A percentile compares a stretch with the other conserved stretches of the same genome.
Evolutionary conservation across 2,888 invertebrate species (phyloP).

Genomic region (Drosophila ustulata): DNA sequence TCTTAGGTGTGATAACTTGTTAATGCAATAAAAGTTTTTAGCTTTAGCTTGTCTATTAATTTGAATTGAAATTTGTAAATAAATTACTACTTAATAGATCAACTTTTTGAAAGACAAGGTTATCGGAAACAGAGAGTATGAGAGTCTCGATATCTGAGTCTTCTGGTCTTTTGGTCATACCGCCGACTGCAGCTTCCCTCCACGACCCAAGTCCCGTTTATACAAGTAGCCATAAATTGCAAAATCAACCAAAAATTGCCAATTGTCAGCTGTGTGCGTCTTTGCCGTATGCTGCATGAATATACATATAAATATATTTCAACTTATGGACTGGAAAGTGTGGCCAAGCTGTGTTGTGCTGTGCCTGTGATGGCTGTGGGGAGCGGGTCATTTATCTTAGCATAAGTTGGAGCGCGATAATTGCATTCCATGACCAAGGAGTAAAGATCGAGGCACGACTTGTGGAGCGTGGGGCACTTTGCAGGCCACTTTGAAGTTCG

Average conservation of each 20-base stretch:
- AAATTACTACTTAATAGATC: not conserved
- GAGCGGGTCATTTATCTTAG: constrained; percentile 73
- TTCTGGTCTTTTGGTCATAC: constrained; percentile 64
- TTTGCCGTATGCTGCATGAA: not conserved
- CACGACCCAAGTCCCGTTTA: constrained; percentile 5
- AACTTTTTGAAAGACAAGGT: not conserved
- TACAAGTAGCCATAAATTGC: constrained; percentile 60
- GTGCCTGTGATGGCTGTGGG: constrained; percentile 37
- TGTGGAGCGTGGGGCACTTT: constrained; percentile 16
- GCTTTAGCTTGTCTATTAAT: not conserved
- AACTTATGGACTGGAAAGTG: constrained; percentile 63
- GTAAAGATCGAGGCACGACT: constrained; percentile 22
- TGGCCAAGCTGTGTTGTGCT: constrained; percentile 61
- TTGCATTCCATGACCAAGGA: constrained; percentile 75
- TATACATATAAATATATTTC: constrained; percentile 26
- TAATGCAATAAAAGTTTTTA: not conserved
- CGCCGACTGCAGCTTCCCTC: constrained; percentile 35
- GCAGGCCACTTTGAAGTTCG: constrained; percentile 59
- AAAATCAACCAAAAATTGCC: constrained; percentile 74
- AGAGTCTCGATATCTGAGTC: constrained; percentile 45
- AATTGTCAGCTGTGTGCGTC: constrained; percentile 62
- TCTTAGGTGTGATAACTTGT: not conserved
- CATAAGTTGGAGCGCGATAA: constrained; percentile 81
- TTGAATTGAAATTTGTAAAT: not conserved
- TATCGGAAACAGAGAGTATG: not conserved